These are phyloP conservation scores for Tinamus major DNA, from an alignment of 2,797 vertebrate species.

Conservation along the genomic window DNA sequence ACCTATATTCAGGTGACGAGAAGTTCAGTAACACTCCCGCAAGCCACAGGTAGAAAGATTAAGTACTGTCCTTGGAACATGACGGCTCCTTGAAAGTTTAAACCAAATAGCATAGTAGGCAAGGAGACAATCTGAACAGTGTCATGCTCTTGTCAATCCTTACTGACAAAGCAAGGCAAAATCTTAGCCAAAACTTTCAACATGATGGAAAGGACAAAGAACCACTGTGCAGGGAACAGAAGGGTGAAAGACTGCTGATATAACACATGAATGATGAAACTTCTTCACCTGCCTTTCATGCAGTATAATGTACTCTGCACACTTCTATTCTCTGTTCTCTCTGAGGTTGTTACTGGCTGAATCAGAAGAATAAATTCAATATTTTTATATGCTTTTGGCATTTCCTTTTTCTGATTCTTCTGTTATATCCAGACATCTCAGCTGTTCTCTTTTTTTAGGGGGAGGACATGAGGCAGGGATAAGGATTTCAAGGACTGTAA, in stretches of 20 bases:
- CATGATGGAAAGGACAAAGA: not conserved
- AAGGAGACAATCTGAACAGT: not conserved
- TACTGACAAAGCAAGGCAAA: not conserved
- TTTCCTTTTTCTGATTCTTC: conserved; percentile 1
- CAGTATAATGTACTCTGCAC: not conserved
- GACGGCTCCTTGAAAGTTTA: not conserved
- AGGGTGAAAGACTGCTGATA: not conserved
- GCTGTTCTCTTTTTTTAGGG: not conserved
- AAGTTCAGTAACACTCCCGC: not conserved
- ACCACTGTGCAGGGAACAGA: not conserved
- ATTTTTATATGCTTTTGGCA: not conserved
- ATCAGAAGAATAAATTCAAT: not conserved
- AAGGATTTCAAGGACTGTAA: not conserved
- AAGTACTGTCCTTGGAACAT: not conserved
- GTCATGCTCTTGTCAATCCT: not conserved
- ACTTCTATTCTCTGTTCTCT: not conserved
- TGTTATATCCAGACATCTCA: not conserved
- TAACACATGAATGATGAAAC: not conserved
- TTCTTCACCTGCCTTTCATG: not conserved
- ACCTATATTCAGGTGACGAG: not conserved
- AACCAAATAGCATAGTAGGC: not conserved
- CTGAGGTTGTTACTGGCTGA: not conserved
- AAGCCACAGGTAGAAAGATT: not conserved
- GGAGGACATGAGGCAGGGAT: not conserved
- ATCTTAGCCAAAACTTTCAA: not conserved